phyloP scores from a whole-genome alignment of 2,797 vertebrate genomes.

The Spinus pinus region DNA sequence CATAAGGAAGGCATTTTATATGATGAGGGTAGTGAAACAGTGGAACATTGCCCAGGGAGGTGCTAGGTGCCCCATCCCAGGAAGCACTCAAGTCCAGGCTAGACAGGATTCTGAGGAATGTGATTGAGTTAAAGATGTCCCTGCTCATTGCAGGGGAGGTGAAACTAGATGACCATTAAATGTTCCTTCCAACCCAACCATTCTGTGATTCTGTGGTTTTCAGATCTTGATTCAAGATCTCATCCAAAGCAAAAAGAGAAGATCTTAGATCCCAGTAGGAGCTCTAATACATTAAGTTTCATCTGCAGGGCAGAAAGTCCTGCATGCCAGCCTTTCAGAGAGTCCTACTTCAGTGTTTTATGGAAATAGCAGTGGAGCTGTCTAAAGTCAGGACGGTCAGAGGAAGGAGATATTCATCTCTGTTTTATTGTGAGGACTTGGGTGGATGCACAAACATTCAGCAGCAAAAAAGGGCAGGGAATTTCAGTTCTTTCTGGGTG shows the following conservation, averaged over 20 bases:
- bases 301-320: neutral
- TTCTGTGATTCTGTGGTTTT: neutral
- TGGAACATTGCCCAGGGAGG: neutral
- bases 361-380: neutral
- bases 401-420: neutral
- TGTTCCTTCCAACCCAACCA: neutral
- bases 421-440: neutral
- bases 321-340: neutral
- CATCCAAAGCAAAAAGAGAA: neutral
- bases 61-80: neutral
- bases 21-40: neutral
- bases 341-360: neutral
- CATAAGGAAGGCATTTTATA: neutral
- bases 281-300: neutral
- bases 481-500: neutral
- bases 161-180: neutral
- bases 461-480: neutral
- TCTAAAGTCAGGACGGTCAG: neutral
- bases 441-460: neutral
- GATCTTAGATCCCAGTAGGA: neutral
- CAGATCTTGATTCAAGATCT: neutral
- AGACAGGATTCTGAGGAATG: neutral
- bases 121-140: neutral
- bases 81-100: neutral
- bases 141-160: neutral